These are phyloP conservation scores for Cuniculus paca DNA, from an alignment of 2,797 vertebrate species.

Conservation along the genomic window DNA sequence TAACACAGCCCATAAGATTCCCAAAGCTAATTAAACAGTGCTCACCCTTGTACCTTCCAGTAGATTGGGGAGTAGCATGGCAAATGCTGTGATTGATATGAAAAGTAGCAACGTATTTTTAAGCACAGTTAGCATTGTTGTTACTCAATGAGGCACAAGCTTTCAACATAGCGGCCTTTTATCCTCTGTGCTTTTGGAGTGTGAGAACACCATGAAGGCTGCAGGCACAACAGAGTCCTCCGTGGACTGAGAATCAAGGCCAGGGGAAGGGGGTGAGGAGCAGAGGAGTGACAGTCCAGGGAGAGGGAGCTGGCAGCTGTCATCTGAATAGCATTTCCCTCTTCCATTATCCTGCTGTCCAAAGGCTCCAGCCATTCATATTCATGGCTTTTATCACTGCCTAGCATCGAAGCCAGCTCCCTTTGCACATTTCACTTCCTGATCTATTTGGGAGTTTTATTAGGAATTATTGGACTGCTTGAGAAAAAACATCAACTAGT, in stretches of 20 bases:
- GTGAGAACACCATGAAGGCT: constrained; percentile 65
- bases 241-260: constrained; percentile 42
- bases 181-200: constrained; percentile 64
- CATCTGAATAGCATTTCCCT: constrained; percentile 55
- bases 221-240: not conserved
- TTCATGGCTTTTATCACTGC: constrained; percentile 48
- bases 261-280: not conserved
- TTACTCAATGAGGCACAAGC: constrained; percentile 62
- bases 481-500: constrained; percentile 37
- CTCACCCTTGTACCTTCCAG: constrained; percentile 65
- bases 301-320: constrained; percentile 61
- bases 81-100: constrained; percentile 61
- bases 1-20: constrained; percentile 50
- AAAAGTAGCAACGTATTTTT: constrained; percentile 76
- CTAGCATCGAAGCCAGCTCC: not conserved
- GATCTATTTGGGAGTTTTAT: constrained; percentile 28
- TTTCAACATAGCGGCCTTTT: constrained; percentile 73
- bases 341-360: constrained; percentile 41
- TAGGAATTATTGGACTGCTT: constrained; percentile 43
- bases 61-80: constrained; percentile 58
- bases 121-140: constrained; percentile 57
- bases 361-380: constrained; percentile 58
- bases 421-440: constrained; percentile 55
- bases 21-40: constrained; percentile 75
- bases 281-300: not conserved